A percentile compares a stretch with the other conserved stretches of the same genome.
Evolutionary conservation across 2,797 vertebrate species (phyloP).

Genomic region (Spinibarbus caldwelli): DNA sequence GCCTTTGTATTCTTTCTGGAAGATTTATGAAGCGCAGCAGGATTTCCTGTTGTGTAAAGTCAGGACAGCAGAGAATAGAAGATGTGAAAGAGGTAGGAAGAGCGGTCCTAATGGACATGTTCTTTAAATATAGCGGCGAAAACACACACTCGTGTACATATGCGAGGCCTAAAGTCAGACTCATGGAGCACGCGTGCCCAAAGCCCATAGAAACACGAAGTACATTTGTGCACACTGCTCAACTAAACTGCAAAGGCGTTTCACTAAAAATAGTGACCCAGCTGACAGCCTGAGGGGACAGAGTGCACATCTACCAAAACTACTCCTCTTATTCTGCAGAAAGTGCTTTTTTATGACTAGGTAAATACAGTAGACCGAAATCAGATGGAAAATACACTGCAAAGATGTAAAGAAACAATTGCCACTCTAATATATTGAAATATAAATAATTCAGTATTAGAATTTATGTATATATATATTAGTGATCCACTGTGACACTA

Average conservation of each 20-base stretch:
- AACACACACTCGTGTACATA: slow-evolving; percentile 43
- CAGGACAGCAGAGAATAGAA: slow-evolving; percentile 28
- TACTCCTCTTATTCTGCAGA: slow-evolving; percentile 59
- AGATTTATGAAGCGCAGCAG: slow-evolving; percentile 11
- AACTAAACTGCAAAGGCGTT: slow-evolving; percentile 67
- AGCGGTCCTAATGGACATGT: slow-evolving; percentile 26
- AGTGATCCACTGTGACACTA: too few species aligned
- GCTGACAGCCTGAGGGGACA: slow-evolving; percentile 69
- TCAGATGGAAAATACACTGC: not conserved
- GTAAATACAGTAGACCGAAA: not conserved
- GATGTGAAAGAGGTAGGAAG: slow-evolving; percentile 3
- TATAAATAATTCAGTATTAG: not conserved
- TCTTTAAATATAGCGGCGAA: slow-evolving; percentile 37
- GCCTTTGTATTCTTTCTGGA: slow-evolving; percentile 23
- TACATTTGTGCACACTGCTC: slow-evolving; percentile 68
- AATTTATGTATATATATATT: not conserved
- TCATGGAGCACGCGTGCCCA: slow-evolving; percentile 47
- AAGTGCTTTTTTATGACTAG: not conserved
- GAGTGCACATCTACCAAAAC: slow-evolving; percentile 45
- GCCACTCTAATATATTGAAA: not conserved
- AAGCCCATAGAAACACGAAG: slow-evolving; percentile 58
- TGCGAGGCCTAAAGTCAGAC: slow-evolving; percentile 58
- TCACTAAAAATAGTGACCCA: slow-evolving; percentile 72
- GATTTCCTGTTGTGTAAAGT: slow-evolving; percentile 36
- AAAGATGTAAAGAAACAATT: not conserved